Percentiles rank a stretch among this genome's conserved stretches.
Evolutionary conservation across 2,797 vertebrate species (phyloP).

Genomic region (Phaenicophaeus curvirostris): DNA sequence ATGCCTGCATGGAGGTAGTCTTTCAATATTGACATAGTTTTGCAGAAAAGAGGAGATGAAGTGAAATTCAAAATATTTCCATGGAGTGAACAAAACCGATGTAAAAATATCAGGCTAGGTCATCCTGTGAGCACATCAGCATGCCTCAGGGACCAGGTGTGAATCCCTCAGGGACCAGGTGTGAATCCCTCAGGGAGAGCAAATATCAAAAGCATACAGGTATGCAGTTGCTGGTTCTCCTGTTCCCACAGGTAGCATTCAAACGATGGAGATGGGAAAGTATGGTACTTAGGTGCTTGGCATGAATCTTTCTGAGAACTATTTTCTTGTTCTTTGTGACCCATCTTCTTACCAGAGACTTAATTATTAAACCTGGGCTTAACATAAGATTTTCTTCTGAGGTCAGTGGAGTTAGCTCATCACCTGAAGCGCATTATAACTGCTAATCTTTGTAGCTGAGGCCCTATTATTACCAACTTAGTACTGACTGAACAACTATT

Average conservation of each 20-base stretch:
- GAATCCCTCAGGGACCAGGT: not conserved
- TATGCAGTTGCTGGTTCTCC: too few relatives aligned
- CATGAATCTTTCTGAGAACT: accelerated
- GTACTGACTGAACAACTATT: not conserved
- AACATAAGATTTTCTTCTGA: not conserved
- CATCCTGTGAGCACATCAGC: not conserved
- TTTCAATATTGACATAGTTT: not conserved
- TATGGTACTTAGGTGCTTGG: not conserved
- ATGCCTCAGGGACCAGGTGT: not conserved
- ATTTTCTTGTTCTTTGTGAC: not conserved
- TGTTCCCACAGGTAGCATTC: not conserved
- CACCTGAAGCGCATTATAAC: not conserved
- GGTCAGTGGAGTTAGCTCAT: not conserved
- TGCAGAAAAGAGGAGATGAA: not conserved
- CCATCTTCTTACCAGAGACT: not conserved
- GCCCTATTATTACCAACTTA: not conserved
- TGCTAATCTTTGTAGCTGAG: not conserved
- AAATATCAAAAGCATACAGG: not conserved
- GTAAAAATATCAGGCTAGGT: not conserved
- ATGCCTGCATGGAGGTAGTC: not conserved
- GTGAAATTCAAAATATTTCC: not conserved
- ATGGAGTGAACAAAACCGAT: not conserved
- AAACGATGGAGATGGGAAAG: not conserved
- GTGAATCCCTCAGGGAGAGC: accelerated
- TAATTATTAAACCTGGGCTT: not conserved